Evolutionary conservation across 2,888 invertebrate species (phyloP), one percentile per base, ranked within the genome.

Genomic region (Tuberolachnus salignus): DNA sequence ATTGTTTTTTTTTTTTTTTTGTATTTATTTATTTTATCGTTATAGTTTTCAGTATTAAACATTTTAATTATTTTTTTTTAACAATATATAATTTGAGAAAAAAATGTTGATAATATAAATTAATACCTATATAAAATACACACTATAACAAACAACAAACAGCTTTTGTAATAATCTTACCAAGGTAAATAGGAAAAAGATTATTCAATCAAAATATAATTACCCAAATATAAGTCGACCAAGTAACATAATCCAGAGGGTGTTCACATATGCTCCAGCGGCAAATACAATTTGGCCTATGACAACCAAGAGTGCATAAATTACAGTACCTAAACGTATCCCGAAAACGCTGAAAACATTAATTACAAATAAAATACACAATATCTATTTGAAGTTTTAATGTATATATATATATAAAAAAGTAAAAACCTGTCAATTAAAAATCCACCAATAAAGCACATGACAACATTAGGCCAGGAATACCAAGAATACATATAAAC

Each of bases 371-470:
- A 11, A 23, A 1, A 19, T 9, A 61, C 13, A 55, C 13, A 55
- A 13, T 14, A 23, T 42, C 34, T 19, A n/a, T 21, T 66, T 51
- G 1, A 67, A 4, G 23, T 14, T n/a, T n/a, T n/a, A n/a, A 34
- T 11, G 16, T 49, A 53, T 26, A 26, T n/a, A 69, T 21, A 34
- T 1, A 34, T 19, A 19, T 14, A 4, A 14, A 21, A 57, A 44
- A n/a, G 2, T 19, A 16, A 14, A 8, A 23, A 91, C 91, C 92
- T 91, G 88, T 98, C 98, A 84, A 98, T 91, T 80, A 98, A 89
- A 87, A 95, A 97, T 83, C 98, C 98, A 63, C 98, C 98, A 84
- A 98, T 90, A 86, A 98, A 96, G 86, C 97, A 97, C 81, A 98
- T 87, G 81, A 98, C 88, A 4, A 97, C 94, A 89, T 98, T 98